Percentiles rank a stretch among this genome's conserved stretches.
Evolutionary conservation across 2,797 vertebrate genomes (phyloP).

Genomic region (Anisognathus igniventris): DNA sequence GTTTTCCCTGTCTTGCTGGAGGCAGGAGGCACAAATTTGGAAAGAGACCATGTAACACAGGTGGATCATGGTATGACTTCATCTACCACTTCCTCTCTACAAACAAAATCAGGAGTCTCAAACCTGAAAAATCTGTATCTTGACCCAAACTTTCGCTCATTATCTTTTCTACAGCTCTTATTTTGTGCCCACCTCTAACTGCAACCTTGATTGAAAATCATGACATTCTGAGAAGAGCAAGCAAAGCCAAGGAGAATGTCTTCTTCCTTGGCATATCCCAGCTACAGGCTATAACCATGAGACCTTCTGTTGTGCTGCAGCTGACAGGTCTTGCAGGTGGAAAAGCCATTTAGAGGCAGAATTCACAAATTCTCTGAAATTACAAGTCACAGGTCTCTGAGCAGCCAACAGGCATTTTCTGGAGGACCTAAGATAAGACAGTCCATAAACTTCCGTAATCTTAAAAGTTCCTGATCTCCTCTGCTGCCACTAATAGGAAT

Average conservation of each 20-base stretch:
- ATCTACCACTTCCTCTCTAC: not conserved
- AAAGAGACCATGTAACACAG: not conserved
- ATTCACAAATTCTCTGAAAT: not conserved
- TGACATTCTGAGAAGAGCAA: not conserved
- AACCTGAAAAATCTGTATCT: not conserved
- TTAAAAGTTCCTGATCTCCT: not conserved
- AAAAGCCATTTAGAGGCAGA: not conserved
- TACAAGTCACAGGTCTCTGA: not conserved
- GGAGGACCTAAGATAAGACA: not conserved
- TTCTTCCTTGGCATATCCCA: not conserved
- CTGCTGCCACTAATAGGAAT: not conserved
- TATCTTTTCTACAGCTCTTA: not conserved
- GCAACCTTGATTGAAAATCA: not conserved
- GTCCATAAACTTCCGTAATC: not conserved
- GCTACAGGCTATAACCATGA: not conserved
- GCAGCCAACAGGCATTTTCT: not conserved
- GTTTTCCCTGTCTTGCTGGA: not conserved
- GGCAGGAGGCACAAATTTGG: not conserved
- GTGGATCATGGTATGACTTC: not conserved
- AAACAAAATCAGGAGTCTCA: not conserved
- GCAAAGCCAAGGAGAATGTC: not conserved
- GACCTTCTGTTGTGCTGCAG: not conserved
- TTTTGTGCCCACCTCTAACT: not conserved
- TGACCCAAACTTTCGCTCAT: not conserved
- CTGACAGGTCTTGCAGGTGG: not conserved